Percentiles rank a stretch among this genome's conserved stretches.
Evolutionary conservation across 2,113 vertebrate species (phyloP).

Genomic region (Vidua chalybeata): DNA sequence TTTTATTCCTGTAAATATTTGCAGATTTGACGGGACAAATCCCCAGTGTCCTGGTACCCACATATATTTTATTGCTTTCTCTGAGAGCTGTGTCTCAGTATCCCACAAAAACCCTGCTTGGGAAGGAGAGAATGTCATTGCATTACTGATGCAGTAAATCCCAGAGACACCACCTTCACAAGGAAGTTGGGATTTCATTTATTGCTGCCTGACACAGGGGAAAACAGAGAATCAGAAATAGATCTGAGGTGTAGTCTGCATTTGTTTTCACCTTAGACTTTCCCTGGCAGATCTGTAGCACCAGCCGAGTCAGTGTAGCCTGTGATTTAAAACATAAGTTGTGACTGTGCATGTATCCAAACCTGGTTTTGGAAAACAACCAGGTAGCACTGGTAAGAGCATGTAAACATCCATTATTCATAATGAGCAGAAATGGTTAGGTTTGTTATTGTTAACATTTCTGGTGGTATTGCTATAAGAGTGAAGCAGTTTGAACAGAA

Average conservation of each 20-base stretch:
- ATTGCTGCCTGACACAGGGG: not conserved
- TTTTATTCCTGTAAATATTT: conserved; percentile 3
- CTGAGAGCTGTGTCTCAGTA: not conserved
- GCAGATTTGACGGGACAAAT: not conserved
- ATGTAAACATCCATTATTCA: not conserved
- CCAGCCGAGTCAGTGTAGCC: not conserved
- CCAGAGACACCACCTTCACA: not conserved
- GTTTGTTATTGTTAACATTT: not conserved
- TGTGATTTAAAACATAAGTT: not conserved
- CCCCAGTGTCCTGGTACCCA: not conserved
- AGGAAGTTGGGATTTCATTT: not conserved
- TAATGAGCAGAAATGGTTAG: not conserved
- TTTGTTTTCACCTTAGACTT: not conserved
- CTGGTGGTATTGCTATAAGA: not conserved
- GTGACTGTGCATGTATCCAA: not conserved
- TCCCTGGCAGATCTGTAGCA: not conserved
- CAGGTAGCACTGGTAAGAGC: not conserved
- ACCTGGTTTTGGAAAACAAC: not conserved
- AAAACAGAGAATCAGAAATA: not conserved
- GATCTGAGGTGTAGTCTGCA: not conserved
- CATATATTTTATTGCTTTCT: not conserved
- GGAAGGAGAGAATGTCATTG: not conserved
- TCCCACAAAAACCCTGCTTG: not conserved
- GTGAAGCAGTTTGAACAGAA: not conserved
- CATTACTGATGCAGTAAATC: not conserved